Evolutionary conservation across 1,140 invertebrate genomes (phyloP).

Genomic region (Aphidius gifuensis): DNA sequence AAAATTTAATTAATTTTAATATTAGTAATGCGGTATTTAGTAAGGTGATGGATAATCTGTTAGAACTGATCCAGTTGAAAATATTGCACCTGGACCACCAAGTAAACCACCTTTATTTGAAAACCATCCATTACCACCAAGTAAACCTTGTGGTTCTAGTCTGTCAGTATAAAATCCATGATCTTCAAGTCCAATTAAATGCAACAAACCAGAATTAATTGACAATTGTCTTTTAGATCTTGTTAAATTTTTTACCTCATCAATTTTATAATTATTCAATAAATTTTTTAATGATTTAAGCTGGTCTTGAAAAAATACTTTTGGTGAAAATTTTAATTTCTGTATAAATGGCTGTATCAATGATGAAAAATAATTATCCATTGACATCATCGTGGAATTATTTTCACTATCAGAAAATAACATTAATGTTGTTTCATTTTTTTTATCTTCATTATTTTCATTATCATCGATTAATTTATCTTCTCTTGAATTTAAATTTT

Average conservation of each 20-base stretch:
- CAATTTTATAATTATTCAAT: conserved; percentile 26
- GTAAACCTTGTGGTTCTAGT: conserved; percentile 39
- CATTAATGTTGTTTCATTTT: too few relatives aligned
- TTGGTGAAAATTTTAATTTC: conserved; percentile 37
- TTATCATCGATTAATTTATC: too few relatives aligned
- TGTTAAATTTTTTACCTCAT: conserved; percentile 11
- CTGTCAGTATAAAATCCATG: conserved; percentile 38
- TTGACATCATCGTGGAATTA: neutral
- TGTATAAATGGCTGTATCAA: conserved; percentile 27
- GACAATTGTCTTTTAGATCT: conserved; percentile 34
- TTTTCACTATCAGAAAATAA: too few relatives aligned
- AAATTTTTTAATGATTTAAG: conserved; percentile 29
- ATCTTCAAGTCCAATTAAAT: conserved; percentile 34
- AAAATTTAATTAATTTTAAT: too few relatives aligned
- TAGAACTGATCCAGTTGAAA: conserved; percentile 43
- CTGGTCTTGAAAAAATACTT: conserved; percentile 35
- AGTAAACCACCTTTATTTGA: conserved; percentile 46
- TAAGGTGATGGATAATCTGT: conserved; percentile 48
- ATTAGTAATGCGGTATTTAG: conserved; percentile 23
- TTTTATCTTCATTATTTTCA: too few relatives aligned
- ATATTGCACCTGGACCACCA: conserved; percentile 43
- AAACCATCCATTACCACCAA: conserved; percentile 47
- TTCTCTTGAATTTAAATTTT: too few relatives aligned
- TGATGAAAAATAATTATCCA: conserved; percentile 27
- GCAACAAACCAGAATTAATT: conserved; percentile 26